Evolutionary conservation across 2,113 vertebrate species (phyloP).

Genomic region (Erinaceus europaeus): DNA sequence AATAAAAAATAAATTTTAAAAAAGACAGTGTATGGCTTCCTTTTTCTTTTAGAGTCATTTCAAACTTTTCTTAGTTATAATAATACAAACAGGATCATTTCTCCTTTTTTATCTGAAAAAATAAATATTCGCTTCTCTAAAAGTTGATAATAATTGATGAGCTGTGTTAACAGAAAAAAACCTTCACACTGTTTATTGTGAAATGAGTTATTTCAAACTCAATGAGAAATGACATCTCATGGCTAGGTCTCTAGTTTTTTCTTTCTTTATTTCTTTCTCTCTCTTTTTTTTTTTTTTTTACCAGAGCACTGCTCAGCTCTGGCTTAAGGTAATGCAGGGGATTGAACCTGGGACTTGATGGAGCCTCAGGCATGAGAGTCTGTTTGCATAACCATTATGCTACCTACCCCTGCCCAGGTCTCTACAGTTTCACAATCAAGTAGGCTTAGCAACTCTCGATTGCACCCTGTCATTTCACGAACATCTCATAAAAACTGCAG

Average conservation of each 20-base stretch:
- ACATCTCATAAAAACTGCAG: no score
- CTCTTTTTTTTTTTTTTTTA: no score
- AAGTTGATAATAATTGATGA: neutral
- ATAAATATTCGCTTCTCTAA: slow-evolving; percentile 14
- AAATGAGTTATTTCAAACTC: neutral
- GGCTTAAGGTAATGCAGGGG: no score
- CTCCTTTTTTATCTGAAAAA: slow-evolving; percentile 13
- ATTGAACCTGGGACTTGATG: no score
- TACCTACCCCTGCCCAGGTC: no score
- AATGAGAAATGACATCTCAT: neutral
- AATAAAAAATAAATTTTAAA: no score
- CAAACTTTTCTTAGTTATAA: neutral
- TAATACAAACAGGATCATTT: neutral
- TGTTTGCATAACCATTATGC: no score
- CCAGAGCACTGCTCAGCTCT: no score
- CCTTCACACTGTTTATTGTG: neutral
- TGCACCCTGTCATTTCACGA: no score
- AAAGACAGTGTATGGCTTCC: neutral
- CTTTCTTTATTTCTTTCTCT: no score
- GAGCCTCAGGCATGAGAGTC: no score
- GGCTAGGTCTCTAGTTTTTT: neutral
- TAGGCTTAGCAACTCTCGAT: no score
- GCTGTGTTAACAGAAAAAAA: neutral
- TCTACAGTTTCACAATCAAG: neutral
- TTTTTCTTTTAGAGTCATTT: neutral